Evolutionary conservation across 2,113 vertebrate genomes (phyloP).

Genomic region (Tenrec ecaudatus): DNA sequence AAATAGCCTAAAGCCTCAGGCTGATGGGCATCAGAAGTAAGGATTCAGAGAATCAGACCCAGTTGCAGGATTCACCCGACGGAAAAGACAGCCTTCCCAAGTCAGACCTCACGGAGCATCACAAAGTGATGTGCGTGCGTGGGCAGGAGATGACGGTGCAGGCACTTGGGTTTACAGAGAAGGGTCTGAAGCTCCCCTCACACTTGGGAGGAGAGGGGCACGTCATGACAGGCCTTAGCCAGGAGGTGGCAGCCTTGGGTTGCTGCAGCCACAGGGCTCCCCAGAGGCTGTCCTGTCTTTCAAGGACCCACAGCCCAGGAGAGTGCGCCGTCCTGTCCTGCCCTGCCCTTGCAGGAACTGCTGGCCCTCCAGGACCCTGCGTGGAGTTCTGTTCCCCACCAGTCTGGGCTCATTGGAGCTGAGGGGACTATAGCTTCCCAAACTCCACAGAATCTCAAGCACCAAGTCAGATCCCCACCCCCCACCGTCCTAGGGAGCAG

Average conservation of each 20-base stretch:
- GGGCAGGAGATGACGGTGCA: slow-evolving; percentile 5
- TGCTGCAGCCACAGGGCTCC: neutral
- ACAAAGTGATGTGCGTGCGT: neutral
- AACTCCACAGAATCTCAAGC: neutral
- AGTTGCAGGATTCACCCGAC: neutral
- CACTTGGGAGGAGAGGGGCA: neutral
- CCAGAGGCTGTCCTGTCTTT: no score
- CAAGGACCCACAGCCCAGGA: neutral
- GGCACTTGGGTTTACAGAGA: neutral
- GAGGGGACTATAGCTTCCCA: neutral
- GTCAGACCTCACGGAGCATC: neutral
- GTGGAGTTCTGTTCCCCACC: neutral
- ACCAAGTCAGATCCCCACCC: neutral
- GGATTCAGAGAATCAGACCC: neutral
- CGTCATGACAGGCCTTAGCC: neutral
- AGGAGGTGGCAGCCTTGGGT: neutral
- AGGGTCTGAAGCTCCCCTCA: neutral
- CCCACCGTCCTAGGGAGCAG: neutral
- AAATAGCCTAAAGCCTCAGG: neutral
- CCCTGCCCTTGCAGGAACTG: neutral
- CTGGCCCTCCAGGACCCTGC: no score
- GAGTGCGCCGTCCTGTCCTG: neutral
- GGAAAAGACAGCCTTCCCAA: neutral
- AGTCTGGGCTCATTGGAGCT: neutral
- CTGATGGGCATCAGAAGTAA: neutral